phyloP scores from a whole-genome alignment of 1,140 invertebrate species.

The Cataglyphis hispanica region DNA sequence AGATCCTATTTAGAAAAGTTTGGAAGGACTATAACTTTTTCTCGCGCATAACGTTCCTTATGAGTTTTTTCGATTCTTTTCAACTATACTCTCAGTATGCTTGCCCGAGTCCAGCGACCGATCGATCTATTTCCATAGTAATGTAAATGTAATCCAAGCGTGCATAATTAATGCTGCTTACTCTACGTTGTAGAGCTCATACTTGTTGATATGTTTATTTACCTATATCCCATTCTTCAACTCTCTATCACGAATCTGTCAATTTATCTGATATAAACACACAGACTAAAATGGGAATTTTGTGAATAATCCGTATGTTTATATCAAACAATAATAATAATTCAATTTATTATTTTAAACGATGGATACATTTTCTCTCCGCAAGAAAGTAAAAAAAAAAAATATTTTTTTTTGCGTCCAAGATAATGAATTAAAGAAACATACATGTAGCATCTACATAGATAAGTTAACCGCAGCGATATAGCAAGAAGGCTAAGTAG shows the following conservation, averaged over 20 bases:
- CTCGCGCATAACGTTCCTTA: slow-evolving; percentile 15
- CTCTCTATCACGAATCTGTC: background rate
- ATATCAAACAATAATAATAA: too few species aligned
- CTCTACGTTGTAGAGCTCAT: background rate
- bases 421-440: slow-evolving; percentile 1
- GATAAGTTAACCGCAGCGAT: background rate
- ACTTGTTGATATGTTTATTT: slow-evolving; percentile 49
- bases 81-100: background rate
- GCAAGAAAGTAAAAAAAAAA: background rate
- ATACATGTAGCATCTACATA: background rate
- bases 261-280: background rate
- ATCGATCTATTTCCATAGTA: slow-evolving; percentile 38
- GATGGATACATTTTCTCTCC: background rate
- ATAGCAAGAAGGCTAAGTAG: background rate
- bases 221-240: background rate
- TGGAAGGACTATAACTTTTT: slow-evolving; percentile 36
- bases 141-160: slow-evolving; percentile 50
- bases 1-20: slow-evolving; percentile 49
- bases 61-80: slow-evolving; percentile 32
- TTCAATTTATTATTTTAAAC: background rate
- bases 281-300: background rate
- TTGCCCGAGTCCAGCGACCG: background rate
- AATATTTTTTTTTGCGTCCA: too few species aligned
- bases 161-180: slow-evolving; percentile 41
- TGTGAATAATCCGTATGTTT: too few species aligned